phyloP scores from a whole-genome alignment of 2,113 vertebrate genomes.

The Etheostoma cragini region DNA sequence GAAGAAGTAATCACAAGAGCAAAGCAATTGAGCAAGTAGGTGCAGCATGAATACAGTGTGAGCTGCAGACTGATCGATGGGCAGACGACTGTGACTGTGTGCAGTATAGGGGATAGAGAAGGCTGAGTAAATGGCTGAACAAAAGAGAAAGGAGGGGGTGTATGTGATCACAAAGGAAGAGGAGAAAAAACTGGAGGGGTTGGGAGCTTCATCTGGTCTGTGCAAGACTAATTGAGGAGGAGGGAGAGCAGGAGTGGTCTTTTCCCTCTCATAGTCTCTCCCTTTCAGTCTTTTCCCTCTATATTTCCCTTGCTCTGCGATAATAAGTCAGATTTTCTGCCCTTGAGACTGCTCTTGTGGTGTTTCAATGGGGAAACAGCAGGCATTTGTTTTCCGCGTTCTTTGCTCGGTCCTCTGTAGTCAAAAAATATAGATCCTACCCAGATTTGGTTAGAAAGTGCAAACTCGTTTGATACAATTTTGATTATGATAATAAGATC shows the following conservation, averaged over 20 bases:
- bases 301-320: constrained; percentile 66
- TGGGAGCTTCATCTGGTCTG: constrained; percentile 67
- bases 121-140: constrained; percentile 72
- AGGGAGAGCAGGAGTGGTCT: constrained; percentile 68
- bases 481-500: not conserved
- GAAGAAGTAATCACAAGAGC: constrained; percentile 63
- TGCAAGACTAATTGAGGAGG: constrained; percentile 74
- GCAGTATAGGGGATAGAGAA: constrained; percentile 57
- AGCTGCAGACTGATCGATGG: constrained; percentile 71
- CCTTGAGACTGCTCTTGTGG: constrained; percentile 77
- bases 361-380: constrained; percentile 64
- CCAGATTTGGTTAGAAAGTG: constrained; percentile 8
- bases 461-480: not conserved
- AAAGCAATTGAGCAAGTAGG: constrained; percentile 66
- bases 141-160: constrained; percentile 53
- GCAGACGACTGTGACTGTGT: constrained; percentile 51
- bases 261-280: constrained; percentile 70
- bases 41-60: constrained; percentile 50
- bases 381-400: constrained; percentile 21
- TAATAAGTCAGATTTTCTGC: constrained; percentile 79
- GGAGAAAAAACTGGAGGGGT: constrained; percentile 60
- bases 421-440: constrained; percentile 33
- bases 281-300: constrained; percentile 57
- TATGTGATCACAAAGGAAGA: constrained; percentile 58
- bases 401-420: not conserved